Conservation (phyloP, 2,113 vertebrate species). For the Leuciscus idus region DNA sequence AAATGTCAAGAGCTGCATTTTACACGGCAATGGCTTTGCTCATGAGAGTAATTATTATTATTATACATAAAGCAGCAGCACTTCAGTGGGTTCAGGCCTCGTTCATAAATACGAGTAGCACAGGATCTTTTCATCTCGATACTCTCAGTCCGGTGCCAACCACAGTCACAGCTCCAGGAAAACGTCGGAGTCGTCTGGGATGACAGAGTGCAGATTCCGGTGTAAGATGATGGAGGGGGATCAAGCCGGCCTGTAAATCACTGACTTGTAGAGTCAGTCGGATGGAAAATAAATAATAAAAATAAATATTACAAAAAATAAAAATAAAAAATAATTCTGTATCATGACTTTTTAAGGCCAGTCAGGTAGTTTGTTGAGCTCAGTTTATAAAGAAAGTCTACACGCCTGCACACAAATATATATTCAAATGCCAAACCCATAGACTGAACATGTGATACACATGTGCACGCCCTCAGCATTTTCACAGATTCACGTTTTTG, state of each 20-base stretch:
- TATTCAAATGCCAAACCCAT: too few species aligned
- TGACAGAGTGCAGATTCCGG: slow-evolving; percentile 48
- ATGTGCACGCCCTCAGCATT: too few species aligned
- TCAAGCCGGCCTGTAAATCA: slow-evolving; percentile 40
- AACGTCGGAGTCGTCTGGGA: slow-evolving; percentile 26
- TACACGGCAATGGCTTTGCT: neutral
- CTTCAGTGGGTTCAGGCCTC: neutral
- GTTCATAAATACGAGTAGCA: slow-evolving; percentile 1
- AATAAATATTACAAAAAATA: too few species aligned
- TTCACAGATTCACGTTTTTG: too few species aligned
- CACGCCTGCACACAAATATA: too few species aligned
- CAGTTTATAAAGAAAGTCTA: too few species aligned
- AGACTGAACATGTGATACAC: too few species aligned
- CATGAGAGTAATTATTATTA: slow-evolving; percentile 8
- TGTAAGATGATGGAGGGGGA: slow-evolving; percentile 38
- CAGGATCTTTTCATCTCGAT: slow-evolving; percentile 1
- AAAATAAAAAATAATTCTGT: too few species aligned
- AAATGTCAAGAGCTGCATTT: slow-evolving; percentile 6
- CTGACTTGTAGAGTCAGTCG: neutral
- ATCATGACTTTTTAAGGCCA: too few species aligned
- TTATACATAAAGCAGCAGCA: slow-evolving; percentile 5
- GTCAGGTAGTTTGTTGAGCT: too few species aligned
- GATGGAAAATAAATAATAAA: neutral
- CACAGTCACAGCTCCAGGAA: slow-evolving; percentile 33
- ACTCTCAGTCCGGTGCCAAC: slow-evolving; percentile 3